Conservation (phyloP, 2,797 vertebrate species). For the Manis pentadactyla region DNA sequence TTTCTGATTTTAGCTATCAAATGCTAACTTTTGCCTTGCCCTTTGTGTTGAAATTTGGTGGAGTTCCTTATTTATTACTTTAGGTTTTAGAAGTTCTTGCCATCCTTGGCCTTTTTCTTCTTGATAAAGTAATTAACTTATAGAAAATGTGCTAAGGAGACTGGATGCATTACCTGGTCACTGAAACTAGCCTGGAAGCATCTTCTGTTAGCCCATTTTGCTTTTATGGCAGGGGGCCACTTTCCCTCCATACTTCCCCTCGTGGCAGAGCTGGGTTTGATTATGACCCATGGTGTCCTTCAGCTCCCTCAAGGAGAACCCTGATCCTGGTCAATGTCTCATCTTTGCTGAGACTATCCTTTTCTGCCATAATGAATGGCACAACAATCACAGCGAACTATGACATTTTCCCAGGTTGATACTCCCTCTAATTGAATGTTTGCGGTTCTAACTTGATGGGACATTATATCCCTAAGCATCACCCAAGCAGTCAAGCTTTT, state of each 20-base stretch:
- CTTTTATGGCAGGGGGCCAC: background rate
- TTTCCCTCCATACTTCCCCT: background rate
- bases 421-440: slow-evolving; percentile 31
- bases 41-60: slow-evolving; percentile 37
- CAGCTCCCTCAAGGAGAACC: background rate
- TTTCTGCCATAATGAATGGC: slow-evolving; percentile 6
- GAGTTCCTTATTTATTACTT: slow-evolving; percentile 13
- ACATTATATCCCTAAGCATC: slow-evolving; percentile 21
- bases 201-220: background rate
- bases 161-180: background rate
- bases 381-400: slow-evolving; percentile 26
- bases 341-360: slow-evolving; percentile 7
- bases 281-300: background rate
- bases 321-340: slow-evolving; percentile 24
- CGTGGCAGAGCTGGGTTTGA: slow-evolving; percentile 35
- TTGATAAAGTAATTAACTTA: slow-evolving; percentile 23
- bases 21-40: background rate
- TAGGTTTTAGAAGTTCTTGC: background rate
- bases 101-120: background rate
- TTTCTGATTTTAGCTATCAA: slow-evolving; percentile 15
- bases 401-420: slow-evolving; percentile 33
- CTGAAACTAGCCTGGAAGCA: background rate
- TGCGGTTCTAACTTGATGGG: background rate
- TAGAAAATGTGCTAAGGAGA: slow-evolving; percentile 17
- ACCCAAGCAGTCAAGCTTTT: slow-evolving; percentile 6